Percentiles rank a stretch among this genome's conserved stretches.
Evolutionary conservation across 1,140 invertebrate genomes (phyloP).

Genomic region (Bombus superbus): DNA sequence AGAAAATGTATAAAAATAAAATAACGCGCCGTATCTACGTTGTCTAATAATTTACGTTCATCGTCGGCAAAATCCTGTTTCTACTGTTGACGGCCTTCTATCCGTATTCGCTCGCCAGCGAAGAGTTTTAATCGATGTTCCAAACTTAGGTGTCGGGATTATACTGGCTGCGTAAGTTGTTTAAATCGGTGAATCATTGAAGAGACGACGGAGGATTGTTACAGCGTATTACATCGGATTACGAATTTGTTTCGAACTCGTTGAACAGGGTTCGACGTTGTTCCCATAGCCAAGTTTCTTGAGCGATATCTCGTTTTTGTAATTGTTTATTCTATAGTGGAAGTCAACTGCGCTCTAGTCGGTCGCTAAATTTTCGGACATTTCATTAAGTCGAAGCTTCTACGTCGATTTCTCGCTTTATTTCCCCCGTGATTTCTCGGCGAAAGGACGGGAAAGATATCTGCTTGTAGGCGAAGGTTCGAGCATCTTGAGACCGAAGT

Average conservation of each 20-base stretch:
- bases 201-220: background rate
- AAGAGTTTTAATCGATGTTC: conserved; percentile 20
- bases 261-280: background rate
- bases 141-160: conserved; percentile 36
- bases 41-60: background rate
- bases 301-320: background rate
- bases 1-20: background rate
- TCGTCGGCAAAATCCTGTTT: background rate
- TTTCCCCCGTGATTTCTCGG: conserved; percentile 24
- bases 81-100: background rate
- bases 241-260: conserved; percentile 6
- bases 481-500: conserved; percentile 42
- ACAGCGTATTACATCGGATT: conserved; percentile 44
- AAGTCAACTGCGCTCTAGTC: conserved; percentile 10
- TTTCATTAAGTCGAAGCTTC: conserved; percentile 33
- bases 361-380: conserved; percentile 21
- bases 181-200: conserved; percentile 3
- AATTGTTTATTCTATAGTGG: conserved; percentile 5
- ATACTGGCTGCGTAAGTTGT: conserved; percentile 30
- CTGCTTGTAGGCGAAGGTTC: background rate
- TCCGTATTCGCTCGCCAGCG: background rate
- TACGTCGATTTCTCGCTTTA: conserved; percentile 8
- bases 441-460: conserved; percentile 15
- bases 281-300: background rate
- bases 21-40: background rate